Evolutionary conservation across 2,113 vertebrate species (phyloP).

Genomic region (Bubo scandiacus): DNA sequence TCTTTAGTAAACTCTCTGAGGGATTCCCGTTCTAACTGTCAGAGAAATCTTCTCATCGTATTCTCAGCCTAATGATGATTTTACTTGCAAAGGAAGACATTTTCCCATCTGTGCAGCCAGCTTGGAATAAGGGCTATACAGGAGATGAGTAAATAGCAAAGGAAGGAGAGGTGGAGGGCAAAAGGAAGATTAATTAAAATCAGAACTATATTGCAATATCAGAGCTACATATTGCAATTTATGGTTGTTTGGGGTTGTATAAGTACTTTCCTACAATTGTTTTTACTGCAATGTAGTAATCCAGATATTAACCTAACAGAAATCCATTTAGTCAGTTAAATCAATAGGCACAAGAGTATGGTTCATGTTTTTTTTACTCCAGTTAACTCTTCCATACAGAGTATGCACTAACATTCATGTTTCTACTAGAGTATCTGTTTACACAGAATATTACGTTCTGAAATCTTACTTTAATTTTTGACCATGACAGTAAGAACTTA

Average conservation of each 20-base stretch:
- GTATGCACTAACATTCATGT: background rate
- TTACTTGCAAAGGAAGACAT: background rate
- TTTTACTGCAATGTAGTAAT: background rate
- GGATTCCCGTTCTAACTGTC: background rate
- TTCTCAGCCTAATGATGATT: background rate
- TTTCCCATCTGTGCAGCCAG: background rate
- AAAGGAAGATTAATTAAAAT: constrained; percentile 2
- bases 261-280: background rate
- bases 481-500: background rate
- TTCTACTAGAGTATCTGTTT: background rate
- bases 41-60: background rate
- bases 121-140: background rate
- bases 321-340: background rate
- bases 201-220: background rate
- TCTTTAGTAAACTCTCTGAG: background rate
- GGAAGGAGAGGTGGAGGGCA: background rate
- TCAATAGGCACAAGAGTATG: background rate
- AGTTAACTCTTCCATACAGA: background rate
- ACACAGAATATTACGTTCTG: background rate
- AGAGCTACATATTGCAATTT: background rate
- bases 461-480: background rate
- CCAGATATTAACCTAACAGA: background rate
- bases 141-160: background rate
- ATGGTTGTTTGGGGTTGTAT: background rate
- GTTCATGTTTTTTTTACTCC: background rate